Base-by-base conservation (phyloP, 2,113 vertebrate genomes). In the Riparia riparia region DNA sequence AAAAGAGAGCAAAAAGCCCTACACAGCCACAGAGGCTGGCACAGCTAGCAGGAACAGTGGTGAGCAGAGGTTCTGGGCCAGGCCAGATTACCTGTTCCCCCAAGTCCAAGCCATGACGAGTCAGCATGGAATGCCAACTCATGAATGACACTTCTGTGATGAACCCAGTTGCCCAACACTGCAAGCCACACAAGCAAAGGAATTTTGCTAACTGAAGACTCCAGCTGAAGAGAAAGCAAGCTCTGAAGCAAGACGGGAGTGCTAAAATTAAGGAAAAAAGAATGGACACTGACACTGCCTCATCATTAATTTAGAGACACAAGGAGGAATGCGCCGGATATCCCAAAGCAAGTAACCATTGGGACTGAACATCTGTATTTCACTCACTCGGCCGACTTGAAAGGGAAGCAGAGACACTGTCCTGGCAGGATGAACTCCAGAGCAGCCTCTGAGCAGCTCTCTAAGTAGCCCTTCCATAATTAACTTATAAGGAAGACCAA, bases 401-500 rank as follows among this genome's bases (percentile, higher is more conserved):
- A 41, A 47, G 49, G 49, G 26, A 82, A 34, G 0, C 0, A 31
- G 25, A 49, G 70, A 32, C 65, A 49, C 50, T 71, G 45, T 45
- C 71, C 63, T 5, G n/a, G 44, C 7, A 12, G 31, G 49, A 42
- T 4, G 9, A 1, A 17, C 61, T 45, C 87, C 4, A 7, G 39
- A 85, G 77, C 49, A 51, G 76, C 18, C 83, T 50, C 89, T 32
- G 29, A 49, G 41, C 71, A 74, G 37, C 3, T 45, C 74, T 66
- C 69, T 0, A 14, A 56, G 90, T 10, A 64, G 18, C 45, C 90
- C 57, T 80, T 29, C 11, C 58, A 66, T 57, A 84, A 92, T 81
- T 72, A 88, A 90, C 90, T 95, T 82, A 64, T 18, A 93, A 93
- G 90, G 68, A 91, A 92, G 94, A 49, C 28, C 50, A 88, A 31